These are phyloP conservation scores for Aplodontia rufa DNA, from an alignment of 2,113 vertebrate species.

Conservation along the genomic window DNA sequence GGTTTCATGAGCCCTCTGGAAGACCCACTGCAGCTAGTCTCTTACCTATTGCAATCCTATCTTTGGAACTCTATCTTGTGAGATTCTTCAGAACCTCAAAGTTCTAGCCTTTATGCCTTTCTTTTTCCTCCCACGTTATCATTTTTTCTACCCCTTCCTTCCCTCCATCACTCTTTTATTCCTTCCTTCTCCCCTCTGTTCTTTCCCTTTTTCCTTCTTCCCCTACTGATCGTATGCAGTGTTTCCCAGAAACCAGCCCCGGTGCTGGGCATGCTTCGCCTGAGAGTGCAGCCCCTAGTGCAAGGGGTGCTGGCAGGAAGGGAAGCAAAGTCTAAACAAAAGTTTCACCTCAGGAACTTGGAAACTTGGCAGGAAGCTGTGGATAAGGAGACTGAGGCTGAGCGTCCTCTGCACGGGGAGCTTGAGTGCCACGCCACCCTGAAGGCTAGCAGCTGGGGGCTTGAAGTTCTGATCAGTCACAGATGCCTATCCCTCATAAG, in stretches of 20 bases:
- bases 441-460: neutral
- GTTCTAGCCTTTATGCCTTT: neutral
- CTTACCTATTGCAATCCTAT: neutral
- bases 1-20: neutral
- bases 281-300: neutral
- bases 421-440: neutral
- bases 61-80: neutral
- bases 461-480: neutral
- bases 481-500: neutral
- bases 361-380: neutral
- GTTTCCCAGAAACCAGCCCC: neutral
- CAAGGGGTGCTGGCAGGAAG: neutral
- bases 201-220: neutral
- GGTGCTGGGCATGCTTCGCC: neutral
- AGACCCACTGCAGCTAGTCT: neutral
- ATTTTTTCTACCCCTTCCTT: neutral
- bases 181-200: neutral
- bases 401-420: neutral
- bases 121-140: too few species aligned
- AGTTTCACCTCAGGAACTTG: neutral
- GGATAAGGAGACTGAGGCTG: neutral
- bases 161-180: neutral
- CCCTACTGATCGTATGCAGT: neutral
- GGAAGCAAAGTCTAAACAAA: neutral
- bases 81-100: neutral